Percentiles rank a stretch among this genome's conserved stretches.
These are phyloP conservation scores for Parnassius mnemosyne DNA, from an alignment of 2,888 invertebrate genomes.

Conservation along the genomic window DNA sequence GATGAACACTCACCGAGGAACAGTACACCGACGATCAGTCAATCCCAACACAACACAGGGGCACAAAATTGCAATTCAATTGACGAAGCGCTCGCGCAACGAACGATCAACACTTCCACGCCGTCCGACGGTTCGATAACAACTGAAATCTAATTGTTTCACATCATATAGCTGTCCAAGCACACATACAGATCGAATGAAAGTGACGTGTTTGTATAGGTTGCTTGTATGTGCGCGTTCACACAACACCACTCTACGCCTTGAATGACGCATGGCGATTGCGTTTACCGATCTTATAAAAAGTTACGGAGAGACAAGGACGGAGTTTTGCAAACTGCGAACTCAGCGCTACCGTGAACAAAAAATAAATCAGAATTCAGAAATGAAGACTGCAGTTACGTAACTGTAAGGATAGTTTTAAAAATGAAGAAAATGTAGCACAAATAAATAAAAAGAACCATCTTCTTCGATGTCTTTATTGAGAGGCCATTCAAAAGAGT, in stretches of 20 bases:
- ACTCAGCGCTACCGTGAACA: slow-evolving; percentile 2
- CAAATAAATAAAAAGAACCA: too few relatives aligned
- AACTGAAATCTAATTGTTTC: slow-evolving; percentile 54
- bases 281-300: slow-evolving; percentile 34
- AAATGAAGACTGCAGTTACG: slow-evolving; percentile 7
- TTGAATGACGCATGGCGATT: slow-evolving; percentile 47
- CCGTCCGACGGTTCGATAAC: slow-evolving; percentile 47
- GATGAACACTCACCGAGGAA: slow-evolving; percentile 57
- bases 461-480: too few relatives aligned
- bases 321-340: slow-evolving; percentile 30
- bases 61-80: slow-evolving; percentile 39
- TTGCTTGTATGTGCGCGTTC: slow-evolving; percentile 42
- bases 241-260: slow-evolving; percentile 34
- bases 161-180: slow-evolving; percentile 41
- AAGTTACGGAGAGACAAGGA: slow-evolving; percentile 38
- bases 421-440: too few relatives aligned
- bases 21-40: slow-evolving; percentile 35
- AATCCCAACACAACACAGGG: slow-evolving; percentile 61
- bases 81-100: slow-evolving; percentile 38
- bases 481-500: too few relatives aligned
- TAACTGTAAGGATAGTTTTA: not conserved
- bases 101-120: slow-evolving; percentile 43
- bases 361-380: not conserved
- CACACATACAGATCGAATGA: slow-evolving; percentile 46
- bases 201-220: slow-evolving; percentile 46